Conservation (phyloP, 2,888 invertebrate species). For the Spilarctia lutea region DNA sequence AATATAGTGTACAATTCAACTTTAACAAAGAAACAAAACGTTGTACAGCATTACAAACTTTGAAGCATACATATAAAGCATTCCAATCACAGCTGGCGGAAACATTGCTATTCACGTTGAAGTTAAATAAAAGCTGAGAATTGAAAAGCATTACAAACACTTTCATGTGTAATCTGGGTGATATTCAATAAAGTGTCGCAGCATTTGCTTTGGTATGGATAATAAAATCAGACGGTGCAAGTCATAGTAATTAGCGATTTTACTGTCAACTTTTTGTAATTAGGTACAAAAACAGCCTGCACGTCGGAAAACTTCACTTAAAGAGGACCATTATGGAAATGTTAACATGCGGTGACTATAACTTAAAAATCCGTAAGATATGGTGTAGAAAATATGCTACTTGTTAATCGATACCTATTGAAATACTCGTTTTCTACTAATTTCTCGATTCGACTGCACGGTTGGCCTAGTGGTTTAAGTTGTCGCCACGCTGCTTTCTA, state of each 20-base stretch:
- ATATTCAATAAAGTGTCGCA: conserved; percentile 20
- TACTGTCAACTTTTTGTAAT: conserved; percentile 10
- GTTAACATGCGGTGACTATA: too few species aligned
- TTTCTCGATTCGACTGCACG: too few species aligned
- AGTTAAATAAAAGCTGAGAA: conserved; percentile 21
- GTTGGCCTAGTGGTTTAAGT: too few species aligned
- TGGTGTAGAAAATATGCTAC: too few species aligned
- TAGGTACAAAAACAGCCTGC: neutral
- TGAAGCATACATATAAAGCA: neutral
- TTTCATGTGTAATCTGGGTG: conserved; percentile 18
- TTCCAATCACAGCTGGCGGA: neutral
- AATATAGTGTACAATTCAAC: neutral
- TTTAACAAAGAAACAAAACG: neutral
- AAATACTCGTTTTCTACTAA: too few species aligned
- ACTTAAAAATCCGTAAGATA: too few species aligned
- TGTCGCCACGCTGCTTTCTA: too few species aligned
- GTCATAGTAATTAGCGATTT: conserved; percentile 15
- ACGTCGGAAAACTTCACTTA: neutral
- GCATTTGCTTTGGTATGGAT: conserved; percentile 11
- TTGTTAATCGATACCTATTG: too few species aligned
- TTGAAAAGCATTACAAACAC: conserved; percentile 24
- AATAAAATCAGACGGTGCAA: conserved; percentile 5
- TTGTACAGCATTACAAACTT: neutral
- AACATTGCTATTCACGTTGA: neutral
- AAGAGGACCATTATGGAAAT: neutral